Conservation (phyloP, 2,113 vertebrate genomes). For the Eudyptes chrysolophus region DNA sequence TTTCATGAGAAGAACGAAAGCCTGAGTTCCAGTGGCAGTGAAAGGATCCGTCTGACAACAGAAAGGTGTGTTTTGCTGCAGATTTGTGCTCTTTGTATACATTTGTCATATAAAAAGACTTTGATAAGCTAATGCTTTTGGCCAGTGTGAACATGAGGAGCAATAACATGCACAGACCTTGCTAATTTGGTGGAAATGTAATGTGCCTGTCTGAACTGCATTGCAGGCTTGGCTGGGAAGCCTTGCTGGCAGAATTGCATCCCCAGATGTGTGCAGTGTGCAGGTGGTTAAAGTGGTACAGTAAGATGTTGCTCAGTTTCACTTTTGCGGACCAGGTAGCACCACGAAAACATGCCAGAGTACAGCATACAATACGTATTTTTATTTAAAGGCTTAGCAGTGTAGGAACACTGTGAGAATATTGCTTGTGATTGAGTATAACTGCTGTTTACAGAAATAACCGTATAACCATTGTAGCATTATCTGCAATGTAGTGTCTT, state of each 20-base stretch:
- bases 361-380: background rate
- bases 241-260: background rate
- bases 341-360: background rate
- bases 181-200: background rate
- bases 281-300: background rate
- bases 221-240: background rate
- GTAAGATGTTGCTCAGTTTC: background rate
- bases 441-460: background rate
- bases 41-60: conserved; percentile 84
- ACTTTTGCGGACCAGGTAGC: background rate
- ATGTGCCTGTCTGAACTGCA: background rate
- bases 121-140: background rate
- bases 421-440: background rate
- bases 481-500: background rate
- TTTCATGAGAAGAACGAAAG: conserved; percentile 84
- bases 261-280: accelerated
- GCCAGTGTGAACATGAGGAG: background rate
- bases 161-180: background rate
- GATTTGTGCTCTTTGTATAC: background rate
- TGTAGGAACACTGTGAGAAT: background rate
- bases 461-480: background rate
- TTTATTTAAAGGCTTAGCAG: background rate
- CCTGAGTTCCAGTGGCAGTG: conserved; percentile 75
- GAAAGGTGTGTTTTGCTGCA: conserved; percentile 73
- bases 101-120: background rate